Base-by-base conservation (phyloP, 2,888 invertebrate species). In the Hyalella azteca region DNA sequence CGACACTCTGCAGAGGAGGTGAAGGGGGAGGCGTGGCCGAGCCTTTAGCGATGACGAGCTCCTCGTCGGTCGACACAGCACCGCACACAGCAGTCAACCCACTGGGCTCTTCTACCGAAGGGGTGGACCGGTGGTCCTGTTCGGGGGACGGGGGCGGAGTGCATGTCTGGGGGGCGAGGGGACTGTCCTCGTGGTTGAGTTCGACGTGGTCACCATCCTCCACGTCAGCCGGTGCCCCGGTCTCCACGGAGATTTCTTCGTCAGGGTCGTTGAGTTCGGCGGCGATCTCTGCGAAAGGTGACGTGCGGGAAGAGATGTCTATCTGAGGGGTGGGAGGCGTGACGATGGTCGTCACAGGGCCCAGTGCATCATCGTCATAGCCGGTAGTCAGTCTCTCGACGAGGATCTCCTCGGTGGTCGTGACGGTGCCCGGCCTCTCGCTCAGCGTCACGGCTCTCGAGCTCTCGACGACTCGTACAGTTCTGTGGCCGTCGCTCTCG, bases 81-180 rank as follows among this genome's bases (percentile, higher is more conserved):
- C 29, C 26, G 15, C 59, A 59, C 32, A 59, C 59, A 15, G 29
- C 13, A 26, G 59, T 59, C 59, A 59, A 26, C 29, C 26, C 1
- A 29, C 7, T 22, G 7, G 59, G 3, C 11, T 26, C 32, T 7
- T 59, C 59, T 22, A 29, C 59, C 9, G 5, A 15, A 32, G 59
- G 59, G 15, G 59, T 59, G 26, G 59, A 32, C 1, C 59, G 26
- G 59, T 59, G 59, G 32, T 59, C 59, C 26, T 32, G 26, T 29
- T 59, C 59, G 36, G 54, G 78, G 32, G 78, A 59, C 9, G 78
- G 59, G 22, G 78, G 78, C 22, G 78, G 78, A 40, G 78, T 75
- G 45, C 75, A 75, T 1, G 75, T 75, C 29, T 75, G 75, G 29
- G 75, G 75, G 73, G 19, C 22, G 26, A 40, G 5, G 9, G 22